A percentile compares a stretch with the other conserved stretches of the same genome.
Evolutionary conservation across 2,888 invertebrate species (phyloP).

Genomic region (Drosophila koepferae): DNA sequence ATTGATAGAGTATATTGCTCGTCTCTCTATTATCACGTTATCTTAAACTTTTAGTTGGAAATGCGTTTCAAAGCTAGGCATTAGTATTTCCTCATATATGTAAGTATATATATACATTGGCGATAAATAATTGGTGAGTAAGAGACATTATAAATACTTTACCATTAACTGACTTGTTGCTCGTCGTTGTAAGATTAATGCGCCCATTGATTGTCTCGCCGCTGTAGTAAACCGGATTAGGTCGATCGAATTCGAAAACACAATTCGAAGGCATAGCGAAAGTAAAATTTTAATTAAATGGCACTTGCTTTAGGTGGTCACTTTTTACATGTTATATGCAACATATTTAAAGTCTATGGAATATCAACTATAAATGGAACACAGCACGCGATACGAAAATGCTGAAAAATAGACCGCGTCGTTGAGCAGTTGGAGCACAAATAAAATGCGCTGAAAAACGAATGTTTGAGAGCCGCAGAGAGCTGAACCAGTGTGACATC

Average conservation of each 20-base stretch:
- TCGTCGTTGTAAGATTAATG: constrained; percentile 55
- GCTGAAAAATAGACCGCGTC: background rate
- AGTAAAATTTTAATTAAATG: background rate
- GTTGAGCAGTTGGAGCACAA: constrained; percentile 7
- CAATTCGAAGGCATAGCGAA: constrained; percentile 60
- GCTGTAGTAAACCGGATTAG: constrained; percentile 69
- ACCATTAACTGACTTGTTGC: constrained; percentile 65
- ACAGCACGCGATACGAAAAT: constrained; percentile 1
- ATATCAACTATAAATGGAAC: constrained; percentile 1
- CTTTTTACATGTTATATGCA: background rate
- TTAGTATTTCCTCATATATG: no score
- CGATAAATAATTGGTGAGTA: background rate
- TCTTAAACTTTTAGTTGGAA: background rate
- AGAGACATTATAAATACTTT: background rate
- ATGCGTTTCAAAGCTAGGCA: no score
- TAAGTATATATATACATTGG: no score
- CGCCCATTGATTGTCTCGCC: constrained; percentile 76
- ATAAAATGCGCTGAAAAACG: constrained; percentile 17
- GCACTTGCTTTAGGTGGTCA: background rate
- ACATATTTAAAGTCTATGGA: constrained; percentile 12
- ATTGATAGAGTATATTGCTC: background rate
- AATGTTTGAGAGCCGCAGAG: constrained; percentile 8
- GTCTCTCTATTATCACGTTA: background rate
- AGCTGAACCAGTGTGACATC: constrained; percentile 52
- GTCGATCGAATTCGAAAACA: constrained; percentile 70